Base-by-base conservation (phyloP, 2,797 vertebrate genomes). In the Oreochromis grahami region DNA sequence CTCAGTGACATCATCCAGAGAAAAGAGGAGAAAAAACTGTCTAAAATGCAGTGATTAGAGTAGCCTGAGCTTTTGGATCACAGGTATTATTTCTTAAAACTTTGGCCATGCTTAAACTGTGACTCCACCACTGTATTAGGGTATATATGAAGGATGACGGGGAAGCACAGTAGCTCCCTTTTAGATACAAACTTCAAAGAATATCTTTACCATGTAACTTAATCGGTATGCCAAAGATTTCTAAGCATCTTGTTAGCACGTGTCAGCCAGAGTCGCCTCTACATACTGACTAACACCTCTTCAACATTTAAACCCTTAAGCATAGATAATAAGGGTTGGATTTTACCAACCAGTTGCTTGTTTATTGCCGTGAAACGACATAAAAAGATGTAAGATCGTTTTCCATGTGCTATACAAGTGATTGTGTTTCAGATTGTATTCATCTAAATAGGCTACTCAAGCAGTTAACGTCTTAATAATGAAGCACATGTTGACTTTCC, bases 261-360 rank as follows among this genome's bases (percentile, higher is more conserved):
- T 63, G 58, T 63, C 58, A 36, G 32, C 32, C n/a, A 36, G 58
- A 63, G 58, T 63, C 36, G 1, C 32, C 32, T 63, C 17, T 0
- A 11, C 14, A 48, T 72, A 7, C 41, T 70, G 8, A 48, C 2
- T 32, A 68, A 1, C 38, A 43, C 29, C 58, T 60, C 41, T 15
- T 76, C 80, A 63, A 38, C 50, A 2, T 11, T 79, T 38, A 34
- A 86, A 68, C 21, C 77, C 24, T 51, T 43, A 45, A 41, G 84
- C 48, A 3, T 91, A 68, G 53, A 45, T 89, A 79, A 48, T 26
- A 29, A 48, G 29, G 24, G 45, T 14, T n/a, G 26, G 10, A 21
- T 78, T 85, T 34, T 56, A 53, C 65, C 36, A 79, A 86, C 78
- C 48, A 6, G 52, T 34, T 21, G 74, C 78, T 84, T 77, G 84